These are phyloP conservation scores for Epinotia brunnichana DNA, from an alignment of 2,888 invertebrate species.

Conservation along the genomic window DNA sequence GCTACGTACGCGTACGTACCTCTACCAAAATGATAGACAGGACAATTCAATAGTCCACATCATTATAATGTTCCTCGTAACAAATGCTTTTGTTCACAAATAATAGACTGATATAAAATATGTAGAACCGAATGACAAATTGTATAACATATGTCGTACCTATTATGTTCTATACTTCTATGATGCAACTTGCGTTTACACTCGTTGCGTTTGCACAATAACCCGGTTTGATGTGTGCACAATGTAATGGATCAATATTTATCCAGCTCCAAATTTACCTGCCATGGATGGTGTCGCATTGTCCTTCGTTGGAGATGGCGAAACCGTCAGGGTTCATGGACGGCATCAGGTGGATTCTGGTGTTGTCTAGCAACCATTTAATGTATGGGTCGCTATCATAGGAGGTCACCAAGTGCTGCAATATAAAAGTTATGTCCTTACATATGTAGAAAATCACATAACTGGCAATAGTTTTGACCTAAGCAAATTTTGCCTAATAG, in stretches of 20 bases:
- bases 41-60: conserved; percentile 4
- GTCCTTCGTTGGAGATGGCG: conserved; percentile 94
- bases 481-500: too few relatives aligned
- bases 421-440: background rate
- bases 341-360: conserved; percentile 97
- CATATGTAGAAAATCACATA: background rate
- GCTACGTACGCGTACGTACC: too few relatives aligned
- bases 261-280: conserved; percentile 80
- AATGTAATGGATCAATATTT: conserved; percentile 22
- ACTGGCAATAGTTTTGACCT: background rate
- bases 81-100: conserved; percentile 25
- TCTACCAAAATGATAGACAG: background rate
- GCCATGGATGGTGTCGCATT: conserved; percentile 94
- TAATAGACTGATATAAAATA: conserved; percentile 15
- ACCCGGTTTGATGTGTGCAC: conserved; percentile 14
- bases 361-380: conserved; percentile 95
- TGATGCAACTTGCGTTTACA: conserved; percentile 36
- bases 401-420: conserved; percentile 91
- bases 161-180: conserved; percentile 11
- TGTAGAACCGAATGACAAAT: conserved; percentile 17
- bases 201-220: conserved; percentile 34
- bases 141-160: conserved; percentile 14
- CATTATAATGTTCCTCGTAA: background rate
- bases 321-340: conserved; percentile 99
- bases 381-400: conserved; percentile 93